Evolutionary conservation across 2,888 invertebrate genomes (phyloP).

Genomic region (Piscicola geometra): DNA sequence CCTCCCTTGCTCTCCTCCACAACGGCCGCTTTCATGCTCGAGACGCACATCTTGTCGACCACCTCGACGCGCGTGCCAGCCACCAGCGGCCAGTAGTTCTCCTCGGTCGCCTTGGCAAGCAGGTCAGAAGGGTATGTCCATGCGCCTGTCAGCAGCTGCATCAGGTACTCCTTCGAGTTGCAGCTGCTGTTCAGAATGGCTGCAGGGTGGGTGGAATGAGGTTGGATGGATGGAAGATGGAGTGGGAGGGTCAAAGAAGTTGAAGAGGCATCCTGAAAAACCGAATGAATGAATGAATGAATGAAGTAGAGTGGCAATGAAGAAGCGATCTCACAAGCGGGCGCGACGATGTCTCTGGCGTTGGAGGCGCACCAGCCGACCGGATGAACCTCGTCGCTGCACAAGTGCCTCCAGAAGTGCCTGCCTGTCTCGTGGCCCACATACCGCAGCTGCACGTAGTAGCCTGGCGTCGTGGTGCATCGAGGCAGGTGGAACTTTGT

Average conservation of each 20-base stretch:
- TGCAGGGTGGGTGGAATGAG: too few relatives aligned
- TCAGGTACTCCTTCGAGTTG: constrained; percentile 93
- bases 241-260: too few relatives aligned
- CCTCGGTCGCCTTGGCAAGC: constrained; percentile 68
- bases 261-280: too few relatives aligned
- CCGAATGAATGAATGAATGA: background rate
- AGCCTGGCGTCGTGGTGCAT: constrained; percentile 56
- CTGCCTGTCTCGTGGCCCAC: constrained; percentile 85
- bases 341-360: constrained; percentile 83
- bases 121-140: constrained; percentile 88
- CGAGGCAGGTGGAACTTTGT: background rate
- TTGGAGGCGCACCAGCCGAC: constrained; percentile 96
- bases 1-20: constrained; percentile 87
- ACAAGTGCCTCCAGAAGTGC: constrained; percentile 94
- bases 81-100: constrained; percentile 40
- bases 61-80: constrained; percentile 82
- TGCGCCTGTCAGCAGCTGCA: constrained; percentile 86
- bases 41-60: constrained; percentile 90
- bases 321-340: constrained; percentile 57
- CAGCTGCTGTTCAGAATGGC: constrained; percentile 84
- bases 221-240: too few relatives aligned
- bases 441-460: constrained; percentile 65
- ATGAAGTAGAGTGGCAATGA: background rate
- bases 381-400: constrained; percentile 88
- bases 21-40: constrained; percentile 78